Conservation (phyloP, 1,140 invertebrate genomes). For the Micrasema longulum region DNA sequence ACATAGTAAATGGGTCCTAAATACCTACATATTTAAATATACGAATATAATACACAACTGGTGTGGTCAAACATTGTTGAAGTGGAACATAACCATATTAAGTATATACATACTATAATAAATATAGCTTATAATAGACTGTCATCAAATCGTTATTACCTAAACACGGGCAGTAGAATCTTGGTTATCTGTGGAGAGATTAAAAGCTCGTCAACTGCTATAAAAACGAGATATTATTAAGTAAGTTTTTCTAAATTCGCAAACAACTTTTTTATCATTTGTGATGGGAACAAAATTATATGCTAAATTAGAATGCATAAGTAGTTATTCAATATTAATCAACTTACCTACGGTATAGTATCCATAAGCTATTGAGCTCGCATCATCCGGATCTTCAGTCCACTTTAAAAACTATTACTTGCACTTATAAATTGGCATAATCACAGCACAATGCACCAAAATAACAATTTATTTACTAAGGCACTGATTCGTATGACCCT, state of each 20-base stretch:
- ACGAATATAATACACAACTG: no score
- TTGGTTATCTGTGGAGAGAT: constrained; percentile 2
- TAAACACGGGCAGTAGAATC: constrained; percentile 8
- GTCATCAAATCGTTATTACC: constrained; percentile 10
- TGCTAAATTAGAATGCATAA: not conserved
- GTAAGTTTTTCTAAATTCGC: no score
- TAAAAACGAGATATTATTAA: constrained; percentile 29
- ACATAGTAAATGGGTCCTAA: not conserved
- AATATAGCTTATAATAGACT: not conserved
- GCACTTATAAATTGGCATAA: constrained; percentile 1
- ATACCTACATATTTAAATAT: not conserved
- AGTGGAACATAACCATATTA: no score
- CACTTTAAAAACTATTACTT: constrained; percentile 6
- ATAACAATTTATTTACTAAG: constrained; percentile 5
- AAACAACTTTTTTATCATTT: no score
- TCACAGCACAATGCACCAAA: constrained; percentile 24
- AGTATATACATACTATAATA: not conserved
- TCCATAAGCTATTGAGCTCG: not conserved
- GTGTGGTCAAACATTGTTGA: no score
- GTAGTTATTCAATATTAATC: not conserved
- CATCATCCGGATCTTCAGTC: not conserved
- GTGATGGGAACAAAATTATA: no score
- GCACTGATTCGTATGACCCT: constrained; percentile 2
- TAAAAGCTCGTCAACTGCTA: constrained; percentile 11
- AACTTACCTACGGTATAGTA: constrained; percentile 15